A percentile compares a stretch with the other conserved stretches of the same genome.
Conservation (phyloP, 2,113 vertebrate species). For the Diglossa brunneiventris region DNA sequence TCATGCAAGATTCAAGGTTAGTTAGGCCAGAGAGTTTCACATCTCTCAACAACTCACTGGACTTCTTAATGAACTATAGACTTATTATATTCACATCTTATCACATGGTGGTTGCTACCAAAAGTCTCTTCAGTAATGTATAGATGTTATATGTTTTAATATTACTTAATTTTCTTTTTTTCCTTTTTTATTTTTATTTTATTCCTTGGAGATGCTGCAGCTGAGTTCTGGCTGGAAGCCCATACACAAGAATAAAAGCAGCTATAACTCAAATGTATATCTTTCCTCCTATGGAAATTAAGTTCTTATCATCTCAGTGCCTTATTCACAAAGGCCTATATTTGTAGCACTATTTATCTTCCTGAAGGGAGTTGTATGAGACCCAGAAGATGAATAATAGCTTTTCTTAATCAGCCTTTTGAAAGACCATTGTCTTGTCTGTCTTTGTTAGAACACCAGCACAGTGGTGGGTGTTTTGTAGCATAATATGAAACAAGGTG, state of each 20-base stretch:
- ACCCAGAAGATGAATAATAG: constrained; percentile 2
- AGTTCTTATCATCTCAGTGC: background rate
- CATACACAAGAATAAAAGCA: background rate
- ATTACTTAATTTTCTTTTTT: background rate
- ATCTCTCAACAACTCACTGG: background rate
- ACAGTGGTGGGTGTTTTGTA: constrained; percentile 8
- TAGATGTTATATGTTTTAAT: background rate
- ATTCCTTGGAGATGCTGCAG: background rate
- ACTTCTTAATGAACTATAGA: background rate
- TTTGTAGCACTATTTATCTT: constrained; percentile 5
- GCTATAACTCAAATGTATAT: background rate
- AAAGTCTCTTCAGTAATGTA: background rate
- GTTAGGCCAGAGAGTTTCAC: background rate
- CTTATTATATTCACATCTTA: background rate
- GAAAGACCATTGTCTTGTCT: constrained; percentile 35
- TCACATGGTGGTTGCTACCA: background rate
- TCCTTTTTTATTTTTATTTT: accelerated
- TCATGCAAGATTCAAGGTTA: background rate
- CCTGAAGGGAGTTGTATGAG: background rate
- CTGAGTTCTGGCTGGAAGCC: background rate
- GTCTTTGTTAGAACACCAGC: constrained; percentile 25
- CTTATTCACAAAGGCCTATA: background rate
- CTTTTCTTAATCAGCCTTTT: constrained; percentile 35
- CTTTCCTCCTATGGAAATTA: constrained; percentile 7
- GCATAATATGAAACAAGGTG: constrained; percentile 5